These are phyloP conservation scores for Spondyliosoma cantharus DNA, from an alignment of 2,797 vertebrate species.

Conservation along the genomic window DNA sequence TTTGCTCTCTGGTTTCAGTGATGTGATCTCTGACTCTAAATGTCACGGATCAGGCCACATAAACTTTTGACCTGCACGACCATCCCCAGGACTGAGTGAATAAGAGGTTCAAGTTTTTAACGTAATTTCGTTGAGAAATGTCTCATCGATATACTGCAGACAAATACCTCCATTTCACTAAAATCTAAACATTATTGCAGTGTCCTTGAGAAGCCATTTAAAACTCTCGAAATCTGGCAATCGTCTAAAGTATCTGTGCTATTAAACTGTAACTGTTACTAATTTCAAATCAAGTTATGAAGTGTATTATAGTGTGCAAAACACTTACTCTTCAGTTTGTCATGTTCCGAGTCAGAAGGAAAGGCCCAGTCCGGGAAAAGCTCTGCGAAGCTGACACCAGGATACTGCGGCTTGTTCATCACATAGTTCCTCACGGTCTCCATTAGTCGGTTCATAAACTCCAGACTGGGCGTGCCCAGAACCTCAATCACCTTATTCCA, in stretches of 20 bases:
- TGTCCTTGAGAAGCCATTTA: neutral
- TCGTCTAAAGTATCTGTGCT: neutral
- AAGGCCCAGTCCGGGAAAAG: slow-evolving; percentile 98
- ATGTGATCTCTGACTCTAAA: slow-evolving; percentile 32
- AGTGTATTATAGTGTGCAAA: neutral
- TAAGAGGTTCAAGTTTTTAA: neutral
- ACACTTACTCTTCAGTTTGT: slow-evolving; percentile 95
- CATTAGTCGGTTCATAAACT: slow-evolving; percentile 98
- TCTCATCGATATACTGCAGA: neutral
- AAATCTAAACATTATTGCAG: neutral
- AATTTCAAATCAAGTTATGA: neutral
- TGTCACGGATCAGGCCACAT: slow-evolving; percentile 29
- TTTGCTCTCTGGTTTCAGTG: slow-evolving; percentile 33
- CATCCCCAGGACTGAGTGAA: slow-evolving; percentile 9
- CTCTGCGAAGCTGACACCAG: slow-evolving; percentile 93
- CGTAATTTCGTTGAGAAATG: neutral
- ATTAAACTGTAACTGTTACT: neutral
- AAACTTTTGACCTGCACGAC: slow-evolving; percentile 21
- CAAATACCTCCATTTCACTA: neutral
- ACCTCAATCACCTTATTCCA: slow-evolving; percentile 99
- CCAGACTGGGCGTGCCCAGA: slow-evolving; percentile 93
- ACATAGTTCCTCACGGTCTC: slow-evolving; percentile 98
- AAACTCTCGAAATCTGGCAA: neutral
- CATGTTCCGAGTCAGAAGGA: slow-evolving; percentile 94
- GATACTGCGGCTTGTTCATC: slow-evolving; percentile 97